Evolutionary conservation across 2,113 vertebrate genomes (phyloP).

Genomic region (Orycteropus afer): DNA sequence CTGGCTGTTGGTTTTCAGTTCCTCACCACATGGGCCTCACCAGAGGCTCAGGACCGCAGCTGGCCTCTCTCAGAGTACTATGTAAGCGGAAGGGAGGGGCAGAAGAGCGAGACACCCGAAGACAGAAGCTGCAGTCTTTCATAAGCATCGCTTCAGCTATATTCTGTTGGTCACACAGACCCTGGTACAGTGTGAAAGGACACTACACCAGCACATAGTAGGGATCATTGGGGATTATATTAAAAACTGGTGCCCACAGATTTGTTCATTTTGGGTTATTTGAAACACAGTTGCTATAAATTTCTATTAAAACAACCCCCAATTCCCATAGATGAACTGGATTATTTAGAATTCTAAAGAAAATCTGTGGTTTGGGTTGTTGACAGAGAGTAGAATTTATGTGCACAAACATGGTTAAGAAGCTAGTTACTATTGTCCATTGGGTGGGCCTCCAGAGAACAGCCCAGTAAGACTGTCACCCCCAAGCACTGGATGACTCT

Average conservation of each 20-base stretch:
- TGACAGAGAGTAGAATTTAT: background rate
- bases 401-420: background rate
- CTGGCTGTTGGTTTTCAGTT: background rate
- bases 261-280: background rate
- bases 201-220: fast-evolving
- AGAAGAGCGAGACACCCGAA: background rate
- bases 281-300: background rate
- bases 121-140: background rate
- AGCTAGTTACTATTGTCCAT: background rate
- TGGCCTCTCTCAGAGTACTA: background rate
- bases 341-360: conserved; percentile 5
- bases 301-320: background rate
- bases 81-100: background rate
- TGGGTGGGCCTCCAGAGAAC: background rate
- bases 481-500: background rate
- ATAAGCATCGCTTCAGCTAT: background rate
- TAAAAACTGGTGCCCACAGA: background rate
- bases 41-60: background rate
- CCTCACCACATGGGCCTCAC: background rate
- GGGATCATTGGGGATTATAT: background rate
- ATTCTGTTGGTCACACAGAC: background rate
- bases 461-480: background rate
- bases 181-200: fast-evolving
- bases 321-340: background rate
- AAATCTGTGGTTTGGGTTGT: background rate